phyloP scores from a whole-genome alignment of 1,140 invertebrate species.

The Caenorhabditis remanei region DNA sequence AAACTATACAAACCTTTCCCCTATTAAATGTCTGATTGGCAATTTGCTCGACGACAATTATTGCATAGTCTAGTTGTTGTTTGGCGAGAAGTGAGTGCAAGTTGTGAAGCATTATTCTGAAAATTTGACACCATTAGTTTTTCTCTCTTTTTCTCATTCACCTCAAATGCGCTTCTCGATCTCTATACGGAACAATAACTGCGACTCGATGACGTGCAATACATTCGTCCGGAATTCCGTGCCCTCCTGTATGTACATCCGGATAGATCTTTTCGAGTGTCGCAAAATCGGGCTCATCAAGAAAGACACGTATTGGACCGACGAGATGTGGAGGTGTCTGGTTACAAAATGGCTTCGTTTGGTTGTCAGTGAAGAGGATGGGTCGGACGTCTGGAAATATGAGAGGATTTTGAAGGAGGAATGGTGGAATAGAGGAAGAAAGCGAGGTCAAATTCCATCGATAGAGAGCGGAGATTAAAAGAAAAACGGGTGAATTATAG shows the following conservation, averaged over 20 bases:
- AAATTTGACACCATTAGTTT: conserved; percentile 63
- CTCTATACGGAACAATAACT: conserved; percentile 73
- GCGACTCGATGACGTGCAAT: conserved; percentile 72
- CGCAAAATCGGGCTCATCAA: conserved; percentile 70
- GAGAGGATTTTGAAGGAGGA: neutral
- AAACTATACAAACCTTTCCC: conserved; percentile 81
- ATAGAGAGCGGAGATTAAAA: neutral
- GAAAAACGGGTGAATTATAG: neutral
- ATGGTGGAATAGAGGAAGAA: neutral
- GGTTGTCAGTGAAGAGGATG: conserved; percentile 34
- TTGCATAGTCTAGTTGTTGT: conserved; percentile 86
- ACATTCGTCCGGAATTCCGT: conserved; percentile 71
- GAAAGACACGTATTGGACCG: conserved; percentile 72
- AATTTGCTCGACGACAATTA: conserved; percentile 90
- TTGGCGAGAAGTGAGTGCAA: conserved; percentile 74
- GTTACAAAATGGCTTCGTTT: conserved; percentile 46
- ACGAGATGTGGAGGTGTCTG: conserved; percentile 61
- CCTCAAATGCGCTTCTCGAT: conserved; percentile 60
- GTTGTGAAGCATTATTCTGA: conserved; percentile 76
- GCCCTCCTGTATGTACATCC: conserved; percentile 72
- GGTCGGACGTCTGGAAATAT: conserved; percentile 40
- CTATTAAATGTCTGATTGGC: conserved; percentile 85
- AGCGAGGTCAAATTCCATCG: neutral
- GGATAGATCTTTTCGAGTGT: conserved; percentile 72
- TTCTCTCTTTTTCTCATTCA: conserved; percentile 63